Evolutionary conservation across 64 coral and sea anemone genomes (phyloP).

Genomic region (Porites australiensis): DNA sequence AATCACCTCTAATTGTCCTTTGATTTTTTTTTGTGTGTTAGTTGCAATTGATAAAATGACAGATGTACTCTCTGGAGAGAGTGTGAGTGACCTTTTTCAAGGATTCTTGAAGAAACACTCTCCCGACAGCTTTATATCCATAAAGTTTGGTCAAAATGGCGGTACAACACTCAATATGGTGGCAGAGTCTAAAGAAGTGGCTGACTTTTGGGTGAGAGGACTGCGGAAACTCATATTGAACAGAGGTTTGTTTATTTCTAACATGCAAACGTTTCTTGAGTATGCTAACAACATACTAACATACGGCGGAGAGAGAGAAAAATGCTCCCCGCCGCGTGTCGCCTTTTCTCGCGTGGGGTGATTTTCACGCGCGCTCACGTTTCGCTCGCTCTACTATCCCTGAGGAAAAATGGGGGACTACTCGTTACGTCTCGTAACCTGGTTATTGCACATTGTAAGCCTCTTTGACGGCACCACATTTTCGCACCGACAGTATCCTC

Average conservation of each 20-base stretch:
- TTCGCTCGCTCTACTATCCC: too few species aligned
- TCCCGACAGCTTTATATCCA: slow-evolving; percentile 56
- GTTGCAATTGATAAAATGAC: slow-evolving; percentile 61
- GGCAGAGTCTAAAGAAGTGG: slow-evolving; percentile 10
- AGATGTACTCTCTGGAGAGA: slow-evolving; percentile 47
- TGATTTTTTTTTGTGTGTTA: neutral
- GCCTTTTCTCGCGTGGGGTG: too few species aligned
- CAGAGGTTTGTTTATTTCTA: neutral
- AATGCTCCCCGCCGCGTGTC: too few species aligned
- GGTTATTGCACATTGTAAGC: too few species aligned
- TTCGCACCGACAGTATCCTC: too few species aligned
- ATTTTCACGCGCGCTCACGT: too few species aligned
- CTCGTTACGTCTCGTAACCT: too few species aligned
- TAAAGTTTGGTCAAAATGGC: slow-evolving; percentile 33
- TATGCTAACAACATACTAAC: too few species aligned
- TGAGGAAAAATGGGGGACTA: too few species aligned
- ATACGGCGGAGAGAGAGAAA: too few species aligned
- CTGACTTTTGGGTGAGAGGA: slow-evolving; percentile 40
- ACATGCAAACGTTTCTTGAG: too few species aligned
- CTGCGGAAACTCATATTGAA: slow-evolving; percentile 55
- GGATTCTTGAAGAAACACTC: slow-evolving; percentile 44
- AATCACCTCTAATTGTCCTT: neutral
- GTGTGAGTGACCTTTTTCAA: slow-evolving; percentile 19
- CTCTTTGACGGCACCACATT: too few species aligned
- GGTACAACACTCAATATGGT: slow-evolving; percentile 44